These are phyloP conservation scores for Notarius lentiginosus DNA, from an alignment of 2,113 vertebrate species.

Conservation along the genomic window DNA sequence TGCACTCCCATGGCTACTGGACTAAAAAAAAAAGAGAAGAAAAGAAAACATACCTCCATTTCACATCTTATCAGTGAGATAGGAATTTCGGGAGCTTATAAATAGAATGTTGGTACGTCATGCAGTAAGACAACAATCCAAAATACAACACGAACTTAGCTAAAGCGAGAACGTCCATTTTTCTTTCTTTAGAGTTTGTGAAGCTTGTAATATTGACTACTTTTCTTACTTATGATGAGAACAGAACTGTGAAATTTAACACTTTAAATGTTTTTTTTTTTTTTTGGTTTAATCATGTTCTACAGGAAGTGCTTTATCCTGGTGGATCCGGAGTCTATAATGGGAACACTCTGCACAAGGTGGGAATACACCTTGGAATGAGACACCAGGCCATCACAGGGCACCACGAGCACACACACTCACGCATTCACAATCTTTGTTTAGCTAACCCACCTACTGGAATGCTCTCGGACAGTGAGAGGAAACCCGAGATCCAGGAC, in stretches of 20 bases:
- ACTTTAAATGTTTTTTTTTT: background rate
- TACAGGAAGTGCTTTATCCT: background rate
- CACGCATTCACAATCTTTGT: background rate
- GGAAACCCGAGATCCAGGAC: background rate
- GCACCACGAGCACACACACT: background rate
- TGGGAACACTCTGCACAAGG: background rate
- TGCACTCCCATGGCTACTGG: background rate
- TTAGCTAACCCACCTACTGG: background rate
- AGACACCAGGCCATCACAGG: background rate
- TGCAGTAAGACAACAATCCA: background rate
- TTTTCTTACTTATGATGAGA: background rate
- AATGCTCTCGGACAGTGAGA: no score
- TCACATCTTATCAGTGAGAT: background rate
- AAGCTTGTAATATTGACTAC: no score
- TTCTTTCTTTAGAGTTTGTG: no score
- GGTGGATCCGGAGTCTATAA: background rate
- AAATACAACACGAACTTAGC: background rate
- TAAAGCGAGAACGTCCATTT: background rate
- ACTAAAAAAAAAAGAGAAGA: background rate
- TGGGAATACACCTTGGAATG: background rate
- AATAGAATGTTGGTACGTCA: background rate
- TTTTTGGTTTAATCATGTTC: background rate
- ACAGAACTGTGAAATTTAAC: background rate
- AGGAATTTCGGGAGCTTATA: background rate
- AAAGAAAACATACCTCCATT: background rate